A percentile compares a stretch with the other conserved stretches of the same genome.
phyloP scores from a whole-genome alignment of 2,888 invertebrate species.

The Capitulum mitella region DNA sequence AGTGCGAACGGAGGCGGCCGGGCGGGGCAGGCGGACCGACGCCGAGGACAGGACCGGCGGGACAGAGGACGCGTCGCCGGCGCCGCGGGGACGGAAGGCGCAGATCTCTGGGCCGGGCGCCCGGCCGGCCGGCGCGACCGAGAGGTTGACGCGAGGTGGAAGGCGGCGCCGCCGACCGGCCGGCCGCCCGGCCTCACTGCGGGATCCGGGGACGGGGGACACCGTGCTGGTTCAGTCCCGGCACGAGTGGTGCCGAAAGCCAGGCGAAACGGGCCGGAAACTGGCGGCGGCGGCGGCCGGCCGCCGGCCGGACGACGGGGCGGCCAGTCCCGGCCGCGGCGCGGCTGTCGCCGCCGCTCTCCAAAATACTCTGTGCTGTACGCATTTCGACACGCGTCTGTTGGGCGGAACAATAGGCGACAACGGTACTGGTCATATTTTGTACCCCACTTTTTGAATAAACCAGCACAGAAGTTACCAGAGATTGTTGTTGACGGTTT shows the following conservation, averaged over 20 bases:
- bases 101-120: too few relatives aligned
- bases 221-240: too few relatives aligned
- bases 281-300: background rate
- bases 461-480: conserved; percentile 12
- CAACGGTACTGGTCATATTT: background rate
- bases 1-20: background rate
- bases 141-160: too few relatives aligned
- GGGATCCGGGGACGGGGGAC: too few relatives aligned
- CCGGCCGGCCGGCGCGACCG: background rate
- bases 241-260: too few relatives aligned
- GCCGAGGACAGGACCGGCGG: too few relatives aligned
- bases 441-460: conserved; percentile 15
- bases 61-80: too few relatives aligned
- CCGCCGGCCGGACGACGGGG: too few relatives aligned
- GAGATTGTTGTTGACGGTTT: background rate
- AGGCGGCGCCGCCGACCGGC: background rate
- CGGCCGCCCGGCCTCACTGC: background rate
- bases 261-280: background rate
- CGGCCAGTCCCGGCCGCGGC: too few relatives aligned
- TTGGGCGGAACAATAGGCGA: background rate
- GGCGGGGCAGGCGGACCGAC: background rate
- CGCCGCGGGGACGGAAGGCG: too few relatives aligned
- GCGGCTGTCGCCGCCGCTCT: background rate
- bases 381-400: background rate
- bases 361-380: background rate